Evolutionary conservation across 2,888 invertebrate genomes (phyloP).

Genomic region (Tetranychus truncatus): DNA sequence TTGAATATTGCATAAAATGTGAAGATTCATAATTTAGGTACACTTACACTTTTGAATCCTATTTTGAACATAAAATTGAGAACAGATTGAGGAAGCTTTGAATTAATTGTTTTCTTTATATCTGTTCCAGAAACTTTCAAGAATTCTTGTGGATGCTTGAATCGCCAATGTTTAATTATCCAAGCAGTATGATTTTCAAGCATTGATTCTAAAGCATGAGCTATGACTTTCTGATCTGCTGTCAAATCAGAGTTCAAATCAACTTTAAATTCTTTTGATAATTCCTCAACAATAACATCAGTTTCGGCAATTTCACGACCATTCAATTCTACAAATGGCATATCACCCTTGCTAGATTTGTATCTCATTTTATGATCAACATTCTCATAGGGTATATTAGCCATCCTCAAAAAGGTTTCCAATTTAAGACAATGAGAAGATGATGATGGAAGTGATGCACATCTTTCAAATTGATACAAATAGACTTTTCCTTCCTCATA

Average conservation of each 20-base stretch:
- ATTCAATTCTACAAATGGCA: conserved; percentile 84
- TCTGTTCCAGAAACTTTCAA: conserved; percentile 78
- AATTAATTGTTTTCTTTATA: conserved; percentile 66
- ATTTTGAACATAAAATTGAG: conserved; percentile 77
- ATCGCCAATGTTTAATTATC: conserved; percentile 79
- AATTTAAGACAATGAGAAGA: conserved; percentile 87
- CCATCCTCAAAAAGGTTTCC: conserved; percentile 81
- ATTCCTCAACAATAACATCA: conserved; percentile 67
- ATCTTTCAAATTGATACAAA: conserved; percentile 78
- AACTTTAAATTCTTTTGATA: conserved; percentile 63
- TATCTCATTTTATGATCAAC: conserved; percentile 83
- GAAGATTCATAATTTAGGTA: too few relatives aligned
- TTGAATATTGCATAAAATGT: too few relatives aligned
- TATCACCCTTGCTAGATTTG: conserved; percentile 66
- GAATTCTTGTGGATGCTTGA: conserved; percentile 71
- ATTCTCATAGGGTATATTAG: conserved; percentile 84
- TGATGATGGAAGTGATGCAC: conserved; percentile 67
- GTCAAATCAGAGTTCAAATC: conserved; percentile 64
- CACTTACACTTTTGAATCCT: conserved; percentile 44
- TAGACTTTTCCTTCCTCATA: conserved; percentile 82
- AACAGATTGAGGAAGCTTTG: conserved; percentile 65
- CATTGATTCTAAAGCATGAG: conserved; percentile 83
- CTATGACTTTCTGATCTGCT: conserved; percentile 63
- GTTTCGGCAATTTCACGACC: conserved; percentile 86
- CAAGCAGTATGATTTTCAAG: conserved; percentile 80